Conservation (phyloP, 2,888 invertebrate genomes). For the Acanthosepion pharaonis region DNA sequence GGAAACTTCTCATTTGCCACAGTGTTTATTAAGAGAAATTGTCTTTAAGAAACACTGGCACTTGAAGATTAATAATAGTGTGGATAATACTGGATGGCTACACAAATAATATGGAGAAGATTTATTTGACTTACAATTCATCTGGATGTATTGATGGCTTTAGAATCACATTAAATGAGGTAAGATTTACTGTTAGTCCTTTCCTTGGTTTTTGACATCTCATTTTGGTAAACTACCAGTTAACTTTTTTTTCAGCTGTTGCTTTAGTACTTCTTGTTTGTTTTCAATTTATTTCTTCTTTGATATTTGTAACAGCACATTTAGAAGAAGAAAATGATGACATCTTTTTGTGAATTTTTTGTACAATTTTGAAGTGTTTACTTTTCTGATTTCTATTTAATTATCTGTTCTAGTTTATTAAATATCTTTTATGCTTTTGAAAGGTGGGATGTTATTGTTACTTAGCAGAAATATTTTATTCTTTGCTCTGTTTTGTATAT, state of each 20-base stretch:
- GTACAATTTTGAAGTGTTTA: not conserved
- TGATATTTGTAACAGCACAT: not conserved
- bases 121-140: slow-evolving; percentile 33
- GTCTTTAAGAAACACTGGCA: not conserved
- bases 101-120: slow-evolving; percentile 33
- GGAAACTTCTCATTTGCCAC: not conserved
- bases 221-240: not conserved
- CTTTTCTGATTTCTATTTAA: not conserved
- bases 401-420: not conserved
- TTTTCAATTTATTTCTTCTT: not conserved
- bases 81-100: not conserved
- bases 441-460: not conserved
- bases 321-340: not conserved
- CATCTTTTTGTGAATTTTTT: not conserved
- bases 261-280: not conserved
- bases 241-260: not conserved
- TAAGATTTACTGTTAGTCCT: not conserved
- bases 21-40: not conserved
- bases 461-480: not conserved
- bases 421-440: not conserved
- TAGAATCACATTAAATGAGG: not conserved
- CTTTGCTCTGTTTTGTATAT: not conserved
- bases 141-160: not conserved
- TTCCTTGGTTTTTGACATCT: not conserved
- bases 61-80: not conserved